Evolutionary conservation across 2,113 vertebrate genomes (phyloP), one percentile per base, ranked within the genome.

Genomic region (Chitala chitala): DNA sequence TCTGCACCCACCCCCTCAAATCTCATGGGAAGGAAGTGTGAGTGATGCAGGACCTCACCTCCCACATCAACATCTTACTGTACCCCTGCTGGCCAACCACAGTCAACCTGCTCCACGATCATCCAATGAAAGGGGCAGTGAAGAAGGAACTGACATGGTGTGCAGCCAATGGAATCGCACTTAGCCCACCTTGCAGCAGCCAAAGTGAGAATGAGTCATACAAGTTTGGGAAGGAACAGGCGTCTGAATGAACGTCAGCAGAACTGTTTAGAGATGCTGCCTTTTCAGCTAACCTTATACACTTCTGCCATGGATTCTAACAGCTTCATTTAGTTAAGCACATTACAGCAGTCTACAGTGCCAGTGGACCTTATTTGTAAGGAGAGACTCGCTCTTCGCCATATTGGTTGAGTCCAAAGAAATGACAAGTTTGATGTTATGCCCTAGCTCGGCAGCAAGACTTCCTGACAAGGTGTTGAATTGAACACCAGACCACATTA

Each of bases 181-280:
- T 76, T 70, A 56, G 53, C 75, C 65, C 84, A 79, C 38, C 84
- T 84, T 80, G 72, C 82, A 71, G 68, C 63, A 78, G 36, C 68
- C 46, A 75, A 59, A 44, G 61, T 78, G 82, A 80, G 71, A 22
- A 75, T 88, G 88, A 89, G 75, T 87, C 84, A 86, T 78, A 74
- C 31, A 0, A 79, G 79, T 78, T 84, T 82, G 72, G 78, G 75
- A 81, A 78, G 79, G 72, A 72, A 40, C 68, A 66, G 26, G 72
- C 24, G n/a, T 65, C 24, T 17, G 15, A 13, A 73, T 72, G 36
- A 42, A 56, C 64, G 69, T 33, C 51, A 31, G 26, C 66, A 51
- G 56, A 68, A 20, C 53, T 24, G 26, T 73, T 51, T 1, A 33
- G 31, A 36, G 1, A 36, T 51, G 48, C 2, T 51, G 12, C 9